Base-by-base conservation (phyloP, 2,797 vertebrate genomes). In the Phyllotis vaccarum region DNA sequence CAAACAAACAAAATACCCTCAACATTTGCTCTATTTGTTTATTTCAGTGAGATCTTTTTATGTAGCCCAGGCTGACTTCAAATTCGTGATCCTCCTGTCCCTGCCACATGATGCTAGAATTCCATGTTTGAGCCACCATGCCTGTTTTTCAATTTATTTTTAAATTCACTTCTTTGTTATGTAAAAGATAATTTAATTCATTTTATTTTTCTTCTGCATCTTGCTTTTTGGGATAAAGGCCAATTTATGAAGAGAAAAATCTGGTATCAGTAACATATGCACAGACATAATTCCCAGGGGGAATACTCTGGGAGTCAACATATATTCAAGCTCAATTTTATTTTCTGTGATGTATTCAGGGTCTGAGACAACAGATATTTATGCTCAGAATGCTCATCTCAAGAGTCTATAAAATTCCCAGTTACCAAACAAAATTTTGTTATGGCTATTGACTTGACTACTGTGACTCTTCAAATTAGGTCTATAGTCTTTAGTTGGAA, bases 81-180 rank as follows among this genome's bases (percentile, higher is more conserved):
- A 89, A 89, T 31, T 37, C 43, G 52, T 66, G 29, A 64, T 76
- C 56, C 58, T 75, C 29, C 70, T 75, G 72, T 60, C 12, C 62
- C 70, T 46, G 19, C 4, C 56, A 40, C 7, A 31, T 46, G 12
- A 54, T 46, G 29, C 70, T 75, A 27, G n/a, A 34, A 74, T 58
- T 87, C 40, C 52, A 87, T 58, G n/a, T 29, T 58, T 43, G 24
- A 76, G 62, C 27, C 46, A 54, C n/a, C 60, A 80, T 40, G n/a
- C 62, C 31, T 80, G 37, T 29, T 43, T 66, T 83, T 62, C 68
- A 93, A 37, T 95, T 89, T 92, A 93, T 85, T 95, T 89, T 93
- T 97, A 94, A 95, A 37, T 89, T 95, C 52, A 93, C 22, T 88
- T 96, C 34, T 86, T 94, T 91, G 83, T 81, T 96, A 82, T 92